Conservation (phyloP, 2,113 vertebrate species). For the Orthonyx spaldingii region DNA sequence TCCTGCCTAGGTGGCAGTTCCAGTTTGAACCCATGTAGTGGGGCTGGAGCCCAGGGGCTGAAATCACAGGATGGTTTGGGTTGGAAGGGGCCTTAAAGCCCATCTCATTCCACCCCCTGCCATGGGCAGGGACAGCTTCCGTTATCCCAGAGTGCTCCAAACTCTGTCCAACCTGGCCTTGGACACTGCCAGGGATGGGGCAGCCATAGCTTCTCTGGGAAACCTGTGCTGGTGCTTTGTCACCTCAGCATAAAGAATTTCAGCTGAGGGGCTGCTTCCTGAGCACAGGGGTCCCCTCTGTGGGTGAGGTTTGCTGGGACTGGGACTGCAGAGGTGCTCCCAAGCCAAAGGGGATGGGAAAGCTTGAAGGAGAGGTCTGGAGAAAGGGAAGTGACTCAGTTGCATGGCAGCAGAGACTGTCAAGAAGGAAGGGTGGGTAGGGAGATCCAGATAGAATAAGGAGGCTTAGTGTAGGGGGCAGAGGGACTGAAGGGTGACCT, state of each 20-base stretch:
- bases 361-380: neutral
- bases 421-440: slow-evolving; percentile 45
- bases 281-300: neutral
- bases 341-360: neutral
- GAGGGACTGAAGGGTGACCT: neutral
- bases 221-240: neutral
- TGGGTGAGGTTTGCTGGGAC: neutral
- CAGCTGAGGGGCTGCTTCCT: accelerated
- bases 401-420: neutral
- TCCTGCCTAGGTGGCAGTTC: neutral
- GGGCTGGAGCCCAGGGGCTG: neutral
- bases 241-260: neutral
- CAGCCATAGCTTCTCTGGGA: neutral
- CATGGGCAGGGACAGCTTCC: neutral
- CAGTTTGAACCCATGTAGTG: accelerated
- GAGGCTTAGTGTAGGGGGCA: neutral
- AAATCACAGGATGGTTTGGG: neutral
- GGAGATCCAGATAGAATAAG: neutral
- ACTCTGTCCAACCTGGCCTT: accelerated
- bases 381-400: neutral
- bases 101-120: neutral
- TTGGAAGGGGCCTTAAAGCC: neutral
- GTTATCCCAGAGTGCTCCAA: accelerated
- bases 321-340: neutral
- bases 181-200: neutral